Conservation (phyloP, 2,888 invertebrate genomes). For the Dysmachus trigonus region DNA sequence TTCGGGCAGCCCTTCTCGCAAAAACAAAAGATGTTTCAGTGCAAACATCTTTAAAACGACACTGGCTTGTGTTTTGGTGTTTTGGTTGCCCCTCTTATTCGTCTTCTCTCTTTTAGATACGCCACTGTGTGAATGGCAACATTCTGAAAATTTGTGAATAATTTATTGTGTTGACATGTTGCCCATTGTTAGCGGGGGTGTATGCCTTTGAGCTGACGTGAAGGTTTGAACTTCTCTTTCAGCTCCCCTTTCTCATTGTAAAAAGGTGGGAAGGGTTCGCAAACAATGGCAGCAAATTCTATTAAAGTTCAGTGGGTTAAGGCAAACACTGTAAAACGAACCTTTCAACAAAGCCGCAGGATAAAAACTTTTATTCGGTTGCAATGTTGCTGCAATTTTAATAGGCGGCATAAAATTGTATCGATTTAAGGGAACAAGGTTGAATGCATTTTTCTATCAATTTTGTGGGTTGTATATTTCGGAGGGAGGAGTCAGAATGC, state of each 20-base stretch:
- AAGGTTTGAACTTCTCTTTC: not conserved
- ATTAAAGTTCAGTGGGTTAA: conserved; percentile 37
- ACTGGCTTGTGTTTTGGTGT: not conserved
- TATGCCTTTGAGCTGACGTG: not conserved
- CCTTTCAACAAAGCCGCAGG: not conserved
- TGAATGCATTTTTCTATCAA: not conserved
- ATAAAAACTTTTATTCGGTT: not conserved
- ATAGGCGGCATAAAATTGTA: not conserved
- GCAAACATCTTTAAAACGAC: not conserved
- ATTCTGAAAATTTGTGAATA: conserved; percentile 31
- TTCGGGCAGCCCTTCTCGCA: not conserved
- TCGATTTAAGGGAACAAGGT: not conserved
- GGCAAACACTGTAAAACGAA: conserved; percentile 6
- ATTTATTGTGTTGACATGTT: conserved; percentile 27
- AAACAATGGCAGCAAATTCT: conserved; percentile 6
- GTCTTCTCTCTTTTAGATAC: not conserved
- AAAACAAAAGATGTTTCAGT: not conserved
- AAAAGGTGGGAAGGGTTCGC: not conserved
- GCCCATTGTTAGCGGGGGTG: not conserved
- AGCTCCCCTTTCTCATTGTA: not conserved
- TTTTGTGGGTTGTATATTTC: not conserved
- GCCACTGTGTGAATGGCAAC: conserved; percentile 1
- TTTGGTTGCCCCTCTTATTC: not conserved
- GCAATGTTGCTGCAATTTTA: not conserved
- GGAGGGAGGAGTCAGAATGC: not conserved